Base-by-base conservation (phyloP, 2,888 invertebrate species). In the Dilophus febrilis region DNA sequence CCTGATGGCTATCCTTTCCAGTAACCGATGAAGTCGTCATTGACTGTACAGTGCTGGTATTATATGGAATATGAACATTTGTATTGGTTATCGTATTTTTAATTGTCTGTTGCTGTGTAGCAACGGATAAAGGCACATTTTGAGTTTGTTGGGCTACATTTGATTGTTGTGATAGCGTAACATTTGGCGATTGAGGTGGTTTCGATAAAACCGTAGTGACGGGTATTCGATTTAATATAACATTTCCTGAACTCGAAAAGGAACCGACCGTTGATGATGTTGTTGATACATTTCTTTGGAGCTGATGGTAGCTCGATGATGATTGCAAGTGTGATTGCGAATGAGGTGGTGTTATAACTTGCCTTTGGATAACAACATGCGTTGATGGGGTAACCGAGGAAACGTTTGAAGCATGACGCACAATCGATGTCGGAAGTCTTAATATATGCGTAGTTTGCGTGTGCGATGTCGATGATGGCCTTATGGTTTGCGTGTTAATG, bases 171-270 rank as follows among this genome's bases (percentile, higher is more conserved):
- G 52, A 43, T 42, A 55, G 56, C 5, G 57, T 59, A 14, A 55
- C 45, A 44, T 56, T 58, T 3, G 63, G 50, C 2, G 66, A 54
- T 53, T 64, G 69, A 29, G 71, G 51, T 44, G 71, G 68, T 56
- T 74, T 74, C 14, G 27, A 58, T 48, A 72, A 57, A 19, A 73
- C 66, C 30, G 74, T 68, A 18, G 71, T 68, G 32, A 71, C 68
- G 22, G 74, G 71, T 42, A 74, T 55, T 35, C 74, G 56, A 50
- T 66, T 72, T 42, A 69, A 64, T 5, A 46, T 28, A 1, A 46
- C 35, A 22, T 38, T 46, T 17, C 17, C 65, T 64, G 34, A 19
- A 26, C 17, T 66, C 64, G 34, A 19, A 18, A 45, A 40, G 33
- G 49, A 47, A 61, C 51, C 2, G 60, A 64, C 32, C 67, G 66